phyloP scores from a whole-genome alignment of 2,113 vertebrate species.

The Beaufortia kweichowensis region DNA sequence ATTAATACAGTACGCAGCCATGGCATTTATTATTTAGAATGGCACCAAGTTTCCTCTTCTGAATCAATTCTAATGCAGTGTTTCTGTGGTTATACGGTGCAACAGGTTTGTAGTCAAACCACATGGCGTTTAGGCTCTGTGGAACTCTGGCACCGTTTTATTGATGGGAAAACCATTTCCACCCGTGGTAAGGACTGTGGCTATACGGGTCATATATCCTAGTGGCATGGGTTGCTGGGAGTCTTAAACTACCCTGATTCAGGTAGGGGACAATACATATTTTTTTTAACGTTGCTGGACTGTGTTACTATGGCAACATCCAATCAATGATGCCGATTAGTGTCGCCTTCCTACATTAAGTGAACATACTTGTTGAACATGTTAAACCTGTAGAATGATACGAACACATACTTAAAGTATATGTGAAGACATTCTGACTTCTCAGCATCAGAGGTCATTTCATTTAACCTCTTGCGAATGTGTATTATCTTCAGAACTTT shows the following conservation, averaged over 20 bases:
- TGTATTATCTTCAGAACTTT: background rate
- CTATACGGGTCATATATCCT: conserved; percentile 27
- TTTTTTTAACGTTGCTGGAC: conserved; percentile 71
- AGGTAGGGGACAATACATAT: conserved; percentile 59
- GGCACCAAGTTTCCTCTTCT: background rate
- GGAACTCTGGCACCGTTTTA: conserved; percentile 9
- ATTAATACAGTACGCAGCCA: background rate
- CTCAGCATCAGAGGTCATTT: conserved; percentile 6
- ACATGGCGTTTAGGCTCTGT: background rate
- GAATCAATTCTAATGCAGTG: conserved; percentile 28
- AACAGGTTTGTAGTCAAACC: conserved; percentile 29
- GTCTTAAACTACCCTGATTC: conserved; percentile 54
- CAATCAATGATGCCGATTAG: conserved; percentile 65
- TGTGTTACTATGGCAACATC: conserved; percentile 63
- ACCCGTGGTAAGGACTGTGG: conserved; percentile 28
- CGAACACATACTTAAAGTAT: no score
- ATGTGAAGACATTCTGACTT: no score
- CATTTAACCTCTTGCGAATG: background rate
- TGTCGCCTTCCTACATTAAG: conserved; percentile 63
- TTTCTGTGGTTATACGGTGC: conserved; percentile 18
- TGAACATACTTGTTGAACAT: conserved; percentile 8
- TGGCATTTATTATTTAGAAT: conserved; percentile 27
- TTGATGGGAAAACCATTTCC: conserved; percentile 33
- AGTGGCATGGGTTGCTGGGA: conserved; percentile 37
- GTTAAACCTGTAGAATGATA: background rate